These are phyloP conservation scores for Macaca fascicularis DNA, from an alignment of 2,113 vertebrate genomes.

Conservation along the genomic window DNA sequence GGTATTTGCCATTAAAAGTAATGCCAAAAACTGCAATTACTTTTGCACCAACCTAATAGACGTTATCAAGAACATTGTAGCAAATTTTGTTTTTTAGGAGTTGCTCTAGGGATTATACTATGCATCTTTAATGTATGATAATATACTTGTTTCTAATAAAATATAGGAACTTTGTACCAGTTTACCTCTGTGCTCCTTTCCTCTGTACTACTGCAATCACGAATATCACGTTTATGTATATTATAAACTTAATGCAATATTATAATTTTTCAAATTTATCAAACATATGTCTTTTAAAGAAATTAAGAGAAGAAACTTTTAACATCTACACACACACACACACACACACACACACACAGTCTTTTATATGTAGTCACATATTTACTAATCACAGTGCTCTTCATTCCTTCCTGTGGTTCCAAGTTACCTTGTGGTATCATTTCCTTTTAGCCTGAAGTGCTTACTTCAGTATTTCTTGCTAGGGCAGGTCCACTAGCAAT, in stretches of 20 bases:
- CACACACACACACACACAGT: too few species aligned
- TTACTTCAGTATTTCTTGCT: not conserved
- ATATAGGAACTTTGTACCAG: not conserved
- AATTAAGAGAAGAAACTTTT: not conserved
- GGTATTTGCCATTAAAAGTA: too few species aligned
- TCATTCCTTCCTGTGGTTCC: not conserved
- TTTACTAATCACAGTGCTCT: not conserved
- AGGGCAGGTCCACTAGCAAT: not conserved
- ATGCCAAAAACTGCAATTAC: too few species aligned
- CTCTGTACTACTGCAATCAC: not conserved
- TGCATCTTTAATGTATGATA: constrained; percentile 20
- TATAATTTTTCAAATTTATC: not conserved
- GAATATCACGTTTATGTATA: not conserved
- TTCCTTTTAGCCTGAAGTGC: not conserved
- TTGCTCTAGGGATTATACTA: not conserved
- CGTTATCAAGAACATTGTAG: not conserved
- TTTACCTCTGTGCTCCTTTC: not conserved
- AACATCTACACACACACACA: not conserved
- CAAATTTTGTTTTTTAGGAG: not conserved
- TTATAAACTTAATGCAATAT: not conserved
- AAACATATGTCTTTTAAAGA: not conserved
- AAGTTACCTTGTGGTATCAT: not conserved
- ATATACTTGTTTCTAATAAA: not conserved
- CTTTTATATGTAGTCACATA: not conserved
- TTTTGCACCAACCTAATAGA: not conserved